These are phyloP conservation scores for Gymnobelideus leadbeateri DNA, from an alignment of 2,113 vertebrate genomes.

Conservation along the genomic window DNA sequence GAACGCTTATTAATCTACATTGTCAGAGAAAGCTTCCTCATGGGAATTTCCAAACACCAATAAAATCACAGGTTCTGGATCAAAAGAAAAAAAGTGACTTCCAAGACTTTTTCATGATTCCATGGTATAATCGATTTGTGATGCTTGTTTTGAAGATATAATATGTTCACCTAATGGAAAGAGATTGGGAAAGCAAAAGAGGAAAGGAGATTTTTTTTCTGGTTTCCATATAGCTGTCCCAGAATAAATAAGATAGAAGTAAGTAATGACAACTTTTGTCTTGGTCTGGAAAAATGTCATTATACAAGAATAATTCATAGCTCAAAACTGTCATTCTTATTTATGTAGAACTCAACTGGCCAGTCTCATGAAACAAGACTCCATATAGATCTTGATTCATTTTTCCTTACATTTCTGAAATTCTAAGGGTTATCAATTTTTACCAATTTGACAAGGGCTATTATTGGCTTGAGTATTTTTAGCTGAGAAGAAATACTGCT, in stretches of 20 bases:
- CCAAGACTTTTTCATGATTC: constrained; percentile 65
- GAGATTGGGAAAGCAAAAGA: neutral
- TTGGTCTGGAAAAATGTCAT: constrained; percentile 56
- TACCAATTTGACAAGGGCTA: neutral
- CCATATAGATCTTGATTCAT: neutral
- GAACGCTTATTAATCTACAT: neutral
- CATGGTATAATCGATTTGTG: constrained; percentile 50
- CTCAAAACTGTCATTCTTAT: constrained; percentile 35
- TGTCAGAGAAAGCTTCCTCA: neutral
- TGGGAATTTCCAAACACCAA: neutral
- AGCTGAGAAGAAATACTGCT: neutral
- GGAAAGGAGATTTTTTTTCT: constrained; percentile 20
- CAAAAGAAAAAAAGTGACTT: constrained; percentile 69
- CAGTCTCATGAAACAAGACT: constrained; percentile 41
- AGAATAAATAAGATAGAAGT: constrained; percentile 60
- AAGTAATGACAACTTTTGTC: constrained; percentile 64
- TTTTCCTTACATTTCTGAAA: constrained; percentile 60
- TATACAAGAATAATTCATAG: constrained; percentile 65
- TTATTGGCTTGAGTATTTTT: neutral
- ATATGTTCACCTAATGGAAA: neutral
- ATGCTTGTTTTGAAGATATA: neutral
- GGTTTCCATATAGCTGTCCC: constrained; percentile 5
- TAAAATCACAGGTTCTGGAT: neutral
- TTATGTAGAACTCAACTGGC: constrained; percentile 51
- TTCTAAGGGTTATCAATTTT: constrained; percentile 11